Conservation (phyloP, 2,888 invertebrate genomes). For the Drosophila gaucha region DNA sequence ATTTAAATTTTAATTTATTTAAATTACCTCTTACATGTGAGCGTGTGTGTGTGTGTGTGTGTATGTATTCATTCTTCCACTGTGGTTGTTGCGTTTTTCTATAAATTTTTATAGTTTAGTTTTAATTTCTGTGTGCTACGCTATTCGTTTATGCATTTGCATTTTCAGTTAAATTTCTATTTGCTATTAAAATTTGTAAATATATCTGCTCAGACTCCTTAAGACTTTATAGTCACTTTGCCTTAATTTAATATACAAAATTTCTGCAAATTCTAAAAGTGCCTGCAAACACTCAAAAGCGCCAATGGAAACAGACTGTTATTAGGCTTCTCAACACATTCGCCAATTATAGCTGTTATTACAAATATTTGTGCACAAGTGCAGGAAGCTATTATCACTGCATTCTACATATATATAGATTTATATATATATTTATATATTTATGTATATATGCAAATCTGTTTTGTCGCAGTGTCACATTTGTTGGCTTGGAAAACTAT, state of each 20-base stretch:
- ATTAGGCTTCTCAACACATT: slow-evolving; percentile 3
- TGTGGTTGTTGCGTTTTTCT: slow-evolving; percentile 4
- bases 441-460: slow-evolving; percentile 4
- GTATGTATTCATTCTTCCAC: slow-evolving; percentile 16
- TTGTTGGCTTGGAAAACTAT: slow-evolving; percentile 74
- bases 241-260: neutral
- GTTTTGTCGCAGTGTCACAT: slow-evolving; percentile 24
- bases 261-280: neutral
- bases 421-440: neutral
- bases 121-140: slow-evolving; percentile 9
- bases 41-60: slow-evolving; percentile 20
- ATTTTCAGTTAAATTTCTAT: neutral
- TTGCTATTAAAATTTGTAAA: too few species aligned
- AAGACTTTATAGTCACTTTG: neutral
- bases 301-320: neutral
- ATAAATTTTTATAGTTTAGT: slow-evolving; percentile 1
- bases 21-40: slow-evolving; percentile 30
- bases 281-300: neutral
- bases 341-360: slow-evolving; percentile 14
- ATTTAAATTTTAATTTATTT: slow-evolving; percentile 61
- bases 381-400: too few species aligned
- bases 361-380: slow-evolving; percentile 4
- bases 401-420: neutral
- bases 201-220: neutral
- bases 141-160: slow-evolving; percentile 32